phyloP scores from a whole-genome alignment of 2,797 vertebrate species.

The Monodelphis domestica region DNA sequence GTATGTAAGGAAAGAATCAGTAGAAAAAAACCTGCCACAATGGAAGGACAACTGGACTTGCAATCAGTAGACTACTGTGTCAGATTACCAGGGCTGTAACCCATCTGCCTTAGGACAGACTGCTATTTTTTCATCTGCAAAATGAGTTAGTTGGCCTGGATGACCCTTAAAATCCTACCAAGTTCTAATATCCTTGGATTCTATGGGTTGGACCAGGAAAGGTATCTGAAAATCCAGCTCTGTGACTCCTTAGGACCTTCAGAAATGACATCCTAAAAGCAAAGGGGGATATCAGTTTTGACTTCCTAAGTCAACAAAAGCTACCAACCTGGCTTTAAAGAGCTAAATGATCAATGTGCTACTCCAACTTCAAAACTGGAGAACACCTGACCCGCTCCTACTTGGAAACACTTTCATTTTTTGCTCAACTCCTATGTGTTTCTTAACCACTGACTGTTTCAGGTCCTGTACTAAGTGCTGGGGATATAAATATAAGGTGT shows the following conservation, averaged over 20 bases:
- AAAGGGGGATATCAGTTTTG: conserved; percentile 1
- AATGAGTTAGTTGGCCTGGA: not conserved
- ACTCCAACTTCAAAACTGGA: not conserved
- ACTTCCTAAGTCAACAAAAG: conserved; percentile 1
- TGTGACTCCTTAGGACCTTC: not conserved
- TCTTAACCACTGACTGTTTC: not conserved
- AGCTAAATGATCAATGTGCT: not conserved
- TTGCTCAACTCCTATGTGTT: not conserved
- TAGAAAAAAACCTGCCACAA: not conserved
- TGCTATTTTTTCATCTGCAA: conserved; percentile 8
- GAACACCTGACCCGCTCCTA: conserved; percentile 1
- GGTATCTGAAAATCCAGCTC: conserved; percentile 7
- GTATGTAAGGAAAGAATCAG: not conserved
- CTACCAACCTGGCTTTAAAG: not conserved
- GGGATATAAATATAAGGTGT: not conserved
- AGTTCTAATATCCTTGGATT: conserved; percentile 37
- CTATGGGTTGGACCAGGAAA: conserved; percentile 1
- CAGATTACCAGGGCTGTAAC: conserved; percentile 38
- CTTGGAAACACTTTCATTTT: not conserved
- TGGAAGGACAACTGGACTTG: not conserved
- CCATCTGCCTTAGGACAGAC: not conserved
- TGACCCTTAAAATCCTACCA: not conserved
- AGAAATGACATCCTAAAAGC: not conserved
- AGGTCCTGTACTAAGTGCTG: not conserved
- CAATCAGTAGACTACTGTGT: not conserved